Evolutionary conservation across 2,888 invertebrate genomes (phyloP), one percentile per base, ranked within the genome.

Genomic region (Dorcus parallelipipedus): DNA sequence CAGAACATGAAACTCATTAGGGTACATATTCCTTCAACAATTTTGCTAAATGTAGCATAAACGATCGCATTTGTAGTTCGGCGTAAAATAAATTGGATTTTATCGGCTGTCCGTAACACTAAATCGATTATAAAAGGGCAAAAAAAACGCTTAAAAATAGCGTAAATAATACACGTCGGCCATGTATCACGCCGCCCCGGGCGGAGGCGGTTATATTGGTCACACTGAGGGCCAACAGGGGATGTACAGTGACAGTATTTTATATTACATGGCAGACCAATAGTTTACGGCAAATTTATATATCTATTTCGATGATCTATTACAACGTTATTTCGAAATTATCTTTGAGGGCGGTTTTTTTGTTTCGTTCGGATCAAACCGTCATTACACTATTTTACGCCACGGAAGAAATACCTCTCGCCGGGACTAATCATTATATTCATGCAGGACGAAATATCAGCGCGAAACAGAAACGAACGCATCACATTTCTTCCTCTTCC

Each of bases 251-350:
- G 61, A 64, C 65, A 65, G 64, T 57, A 73, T 74, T 73, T 74
- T 74, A 73, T 73, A 72, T 72, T 67, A 70, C 67, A 70, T 66
- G 66, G 68, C 69, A 67, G 69, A 66, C 68, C 73, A 69, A 74
- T 74, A 74, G 74, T 74, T 74, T 73, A 73, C 69, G 61, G 69
- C 60, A 67, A 73, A 74, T 74, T 74, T 74, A 74, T 74, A 73
- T 72, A 73, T 74, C 74, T 71, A 73, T 73, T 74, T 70, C 65
- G 73, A 74, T 74, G 74, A 74, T 74, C 71, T 73, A 74, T 72
- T 67, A 59, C 14, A 38, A 38, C 49, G 41, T 42, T 45, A 40
- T 53, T 59, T 59, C 54, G 54, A 54, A 59, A 54, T 59, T 59
- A 59, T 59, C 59, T 51, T 54, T 59, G 23, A 8, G 42, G 23